Evolutionary conservation across 2,797 vertebrate genomes (phyloP).

Genomic region (Typhlichthys subterraneus): DNA sequence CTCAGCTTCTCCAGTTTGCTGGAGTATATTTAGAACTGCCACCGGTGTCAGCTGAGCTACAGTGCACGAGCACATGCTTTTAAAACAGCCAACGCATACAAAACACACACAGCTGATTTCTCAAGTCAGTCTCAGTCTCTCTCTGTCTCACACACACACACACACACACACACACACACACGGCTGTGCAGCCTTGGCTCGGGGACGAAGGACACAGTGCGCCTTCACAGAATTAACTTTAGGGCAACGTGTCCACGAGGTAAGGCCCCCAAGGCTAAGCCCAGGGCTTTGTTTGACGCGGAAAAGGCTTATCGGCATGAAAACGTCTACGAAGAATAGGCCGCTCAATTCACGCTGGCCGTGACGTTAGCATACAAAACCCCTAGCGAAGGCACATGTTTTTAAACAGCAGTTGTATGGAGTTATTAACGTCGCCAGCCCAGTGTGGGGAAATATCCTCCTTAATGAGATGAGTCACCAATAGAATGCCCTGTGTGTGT

Average conservation of each 20-base stretch:
- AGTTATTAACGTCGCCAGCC: not conserved
- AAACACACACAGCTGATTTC: not conserved
- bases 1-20: conserved; percentile 63
- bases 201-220: not conserved
- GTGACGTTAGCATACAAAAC: conserved; percentile 11
- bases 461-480: not conserved
- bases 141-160: conserved; percentile 11
- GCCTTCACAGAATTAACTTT: not conserved
- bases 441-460: not conserved
- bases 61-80: conserved; percentile 1
- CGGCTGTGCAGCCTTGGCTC: conserved; percentile 6
- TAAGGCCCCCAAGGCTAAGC: conserved; percentile 12
- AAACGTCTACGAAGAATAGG: not conserved
- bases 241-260: not conserved
- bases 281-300: conserved; percentile 2
- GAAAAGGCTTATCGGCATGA: conserved; percentile 1
- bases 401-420: not conserved
- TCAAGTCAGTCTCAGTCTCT: conserved; percentile 5
- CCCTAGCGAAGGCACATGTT: not conserved
- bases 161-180: conserved; percentile 13
- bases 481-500: not conserved
- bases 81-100: conserved; percentile 3
- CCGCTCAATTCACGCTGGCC: not conserved
- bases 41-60: conserved; percentile 55
- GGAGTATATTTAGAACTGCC: conserved; percentile 61